phyloP scores from a whole-genome alignment of 2,888 invertebrate species.

The Drymonia ruficornis region DNA sequence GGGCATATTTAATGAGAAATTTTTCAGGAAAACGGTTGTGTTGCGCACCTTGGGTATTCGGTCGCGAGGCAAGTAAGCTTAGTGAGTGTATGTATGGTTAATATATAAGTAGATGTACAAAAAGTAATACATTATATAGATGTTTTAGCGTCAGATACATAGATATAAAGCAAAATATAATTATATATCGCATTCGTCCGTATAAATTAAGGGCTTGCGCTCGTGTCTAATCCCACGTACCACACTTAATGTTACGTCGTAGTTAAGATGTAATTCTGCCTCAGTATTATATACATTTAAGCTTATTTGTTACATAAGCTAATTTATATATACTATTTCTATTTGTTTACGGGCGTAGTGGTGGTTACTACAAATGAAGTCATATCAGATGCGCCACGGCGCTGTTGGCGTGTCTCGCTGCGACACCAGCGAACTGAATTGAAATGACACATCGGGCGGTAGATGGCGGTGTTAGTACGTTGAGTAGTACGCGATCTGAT shows the following conservation, averaged over 20 bases:
- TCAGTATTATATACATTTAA: conserved; percentile 85
- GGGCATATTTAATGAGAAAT: conserved; percentile 33
- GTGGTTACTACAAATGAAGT: conserved; percentile 76
- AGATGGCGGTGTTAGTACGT: conserved; percentile 35
- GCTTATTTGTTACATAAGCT: conserved; percentile 84
- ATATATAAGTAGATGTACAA: conserved; percentile 85
- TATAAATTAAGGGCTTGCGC: conserved; percentile 84
- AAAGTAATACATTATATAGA: conserved; percentile 85
- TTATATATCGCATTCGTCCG: conserved; percentile 85
- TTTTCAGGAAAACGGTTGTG: conserved; percentile 48
- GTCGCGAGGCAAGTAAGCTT: conserved; percentile 76
- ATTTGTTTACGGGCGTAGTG: conserved; percentile 80
- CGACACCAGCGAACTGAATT: conserved; percentile 19
- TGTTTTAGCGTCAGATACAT: conserved; percentile 85
- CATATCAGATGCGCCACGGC: conserved; percentile 80
- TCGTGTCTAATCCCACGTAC: conserved; percentile 83
- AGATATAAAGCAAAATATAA: conserved; percentile 84
- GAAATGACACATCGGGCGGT: conserved; percentile 9
- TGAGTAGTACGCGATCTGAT: conserved; percentile 10
- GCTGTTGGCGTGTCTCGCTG: conserved; percentile 54
- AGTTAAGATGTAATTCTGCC: conserved; percentile 85
- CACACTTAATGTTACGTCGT: conserved; percentile 83
- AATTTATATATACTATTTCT: conserved; percentile 83
- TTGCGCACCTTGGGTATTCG: conserved; percentile 75
- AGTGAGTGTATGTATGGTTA: conserved; percentile 83